phyloP scores from a whole-genome alignment of 2,888 invertebrate species.

The Unio pictorum region DNA sequence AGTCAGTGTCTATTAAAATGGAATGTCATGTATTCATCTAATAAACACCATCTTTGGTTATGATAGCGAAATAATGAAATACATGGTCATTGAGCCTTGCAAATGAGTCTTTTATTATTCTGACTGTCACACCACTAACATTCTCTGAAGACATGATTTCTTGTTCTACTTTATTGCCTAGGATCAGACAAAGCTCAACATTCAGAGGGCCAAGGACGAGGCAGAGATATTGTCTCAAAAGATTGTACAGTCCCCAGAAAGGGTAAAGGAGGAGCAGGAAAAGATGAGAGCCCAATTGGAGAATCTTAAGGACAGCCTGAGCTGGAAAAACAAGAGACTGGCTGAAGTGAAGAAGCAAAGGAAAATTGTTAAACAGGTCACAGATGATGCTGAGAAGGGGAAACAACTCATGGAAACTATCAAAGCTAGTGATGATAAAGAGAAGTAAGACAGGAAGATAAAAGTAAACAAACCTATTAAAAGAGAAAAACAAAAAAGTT shows the following conservation, averaged over 20 bases:
- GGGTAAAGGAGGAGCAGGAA: conserved; percentile 53
- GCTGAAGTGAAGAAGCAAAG: conserved; percentile 36
- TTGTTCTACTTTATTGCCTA: conserved; percentile 8
- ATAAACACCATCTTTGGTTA: no score
- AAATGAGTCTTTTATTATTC: no score
- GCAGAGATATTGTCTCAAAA: conserved; percentile 53
- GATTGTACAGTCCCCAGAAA: conserved; percentile 63
- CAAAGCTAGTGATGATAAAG: conserved; percentile 40
- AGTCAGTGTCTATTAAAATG: no score
- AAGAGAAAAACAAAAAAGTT: no score
- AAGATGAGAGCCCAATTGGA: conserved; percentile 43
- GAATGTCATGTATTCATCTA: no score
- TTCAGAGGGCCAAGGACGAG: conserved; percentile 44
- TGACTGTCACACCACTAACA: no score
- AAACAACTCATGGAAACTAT: conserved; percentile 43
- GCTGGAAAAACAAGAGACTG: conserved; percentile 37
- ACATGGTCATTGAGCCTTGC: no score
- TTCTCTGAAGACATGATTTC: no score
- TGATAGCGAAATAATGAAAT: no score
- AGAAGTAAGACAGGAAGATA: conserved; percentile 34
- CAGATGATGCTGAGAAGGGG: conserved; percentile 38
- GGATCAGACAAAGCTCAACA: conserved; percentile 49
- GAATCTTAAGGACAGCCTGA: conserved; percentile 32
- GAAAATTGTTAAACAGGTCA: conserved; percentile 25
- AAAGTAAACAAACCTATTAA: no score